phyloP scores from a whole-genome alignment of 2,797 vertebrate genomes.

The Diglossa cyanea region DNA sequence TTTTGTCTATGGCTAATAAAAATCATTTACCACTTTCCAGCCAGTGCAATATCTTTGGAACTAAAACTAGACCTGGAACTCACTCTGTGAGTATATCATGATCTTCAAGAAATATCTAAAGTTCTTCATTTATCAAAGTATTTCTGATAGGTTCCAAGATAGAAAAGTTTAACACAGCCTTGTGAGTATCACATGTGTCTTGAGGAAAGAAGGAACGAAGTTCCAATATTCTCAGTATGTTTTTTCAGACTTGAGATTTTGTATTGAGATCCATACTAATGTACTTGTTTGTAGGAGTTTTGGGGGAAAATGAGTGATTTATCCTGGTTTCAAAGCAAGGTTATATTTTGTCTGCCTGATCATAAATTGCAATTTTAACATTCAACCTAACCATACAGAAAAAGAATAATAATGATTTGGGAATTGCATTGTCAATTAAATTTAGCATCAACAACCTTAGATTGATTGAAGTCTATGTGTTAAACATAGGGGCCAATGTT shows the following conservation, averaged over 20 bases:
- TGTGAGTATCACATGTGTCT: background rate
- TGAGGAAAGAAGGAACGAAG: background rate
- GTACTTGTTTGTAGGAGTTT: background rate
- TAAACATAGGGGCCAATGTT: background rate
- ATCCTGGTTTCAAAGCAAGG: background rate
- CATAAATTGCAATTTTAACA: background rate
- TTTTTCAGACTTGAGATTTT: background rate
- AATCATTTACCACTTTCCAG: conserved; percentile 56
- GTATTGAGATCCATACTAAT: background rate
- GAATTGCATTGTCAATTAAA: background rate
- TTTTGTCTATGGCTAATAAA: conserved; percentile 70
- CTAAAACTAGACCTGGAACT: conserved; percentile 35
- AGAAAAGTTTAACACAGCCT: background rate
- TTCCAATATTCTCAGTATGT: background rate
- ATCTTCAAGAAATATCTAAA: conserved; percentile 21
- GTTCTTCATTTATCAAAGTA: conserved; percentile 50
- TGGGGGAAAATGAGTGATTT: background rate
- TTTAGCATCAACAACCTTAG: background rate
- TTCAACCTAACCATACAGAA: background rate
- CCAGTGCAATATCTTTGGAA: conserved; percentile 44
- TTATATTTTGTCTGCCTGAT: background rate
- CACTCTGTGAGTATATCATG: conserved; percentile 14
- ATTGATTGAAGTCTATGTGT: background rate
- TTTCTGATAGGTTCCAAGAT: conserved; percentile 26
- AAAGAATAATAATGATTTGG: background rate